Evolutionary conservation across 2,888 invertebrate genomes (phyloP), one percentile per base, ranked within the genome.

Genomic region (Sesia apiformis): DNA sequence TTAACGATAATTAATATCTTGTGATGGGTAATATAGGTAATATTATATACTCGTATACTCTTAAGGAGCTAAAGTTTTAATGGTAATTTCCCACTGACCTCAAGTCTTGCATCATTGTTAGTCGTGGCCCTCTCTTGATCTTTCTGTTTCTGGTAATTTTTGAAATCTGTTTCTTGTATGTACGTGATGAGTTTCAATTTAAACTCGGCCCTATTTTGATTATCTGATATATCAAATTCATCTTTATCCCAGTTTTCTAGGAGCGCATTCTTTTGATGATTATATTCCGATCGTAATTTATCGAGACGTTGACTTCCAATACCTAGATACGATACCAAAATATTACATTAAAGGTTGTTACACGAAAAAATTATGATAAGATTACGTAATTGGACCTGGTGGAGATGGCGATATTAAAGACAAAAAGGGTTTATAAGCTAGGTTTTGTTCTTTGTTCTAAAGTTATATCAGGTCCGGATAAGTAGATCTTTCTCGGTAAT

Each of bases 131-230:
- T 67, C 52, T 69, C 69, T 40, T 75, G 58, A 41, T 75, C 78
- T 51, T 68, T 81, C 38, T 74, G 68, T 5, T 76, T 80, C 55
- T 70, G 84, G 55, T 72, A 64, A 0, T 56, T 60, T 43, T 70
- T 64, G 57, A 85, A 88, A 49, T 86, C 78, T 39, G 87, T 76
- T n/a, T 90, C 81, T 64, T 93, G 84, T 49, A 91, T 91, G 64
- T 85, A 91, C n/a, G 90, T 90, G 42, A 93, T 88, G 39, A 91
- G 84, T 58, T 91, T 91, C 55, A 93, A 68, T 54, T 92, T 85
- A 54, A 91, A 85, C 62, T 93, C 93, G 0, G 90, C 88, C 49
- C 82, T 78, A 3, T 91, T 85, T 55, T 92, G 91, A 51, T 81
- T 74, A 5, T 90, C 78, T 23, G 90, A 80, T 38, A 91, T 81